Percentiles rank a stretch among this genome's conserved stretches.
These are phyloP conservation scores for Imbricaverruca yamaguchii DNA, from an alignment of 2,888 invertebrate genomes.

Conservation along the genomic window DNA sequence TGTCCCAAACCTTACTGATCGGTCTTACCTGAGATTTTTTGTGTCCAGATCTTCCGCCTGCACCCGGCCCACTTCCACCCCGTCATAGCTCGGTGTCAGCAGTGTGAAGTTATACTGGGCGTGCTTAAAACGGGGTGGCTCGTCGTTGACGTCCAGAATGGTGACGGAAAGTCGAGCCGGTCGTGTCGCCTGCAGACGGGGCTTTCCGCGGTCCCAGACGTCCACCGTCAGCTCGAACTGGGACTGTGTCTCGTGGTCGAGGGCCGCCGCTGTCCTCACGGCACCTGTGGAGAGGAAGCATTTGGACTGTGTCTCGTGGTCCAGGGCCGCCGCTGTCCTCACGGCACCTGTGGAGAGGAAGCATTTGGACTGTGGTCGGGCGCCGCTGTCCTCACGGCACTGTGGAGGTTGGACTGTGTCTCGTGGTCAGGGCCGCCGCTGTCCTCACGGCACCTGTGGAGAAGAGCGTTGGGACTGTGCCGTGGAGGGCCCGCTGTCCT, in stretches of 20 bases:
- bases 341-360: too few relatives aligned
- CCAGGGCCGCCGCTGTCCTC: too few relatives aligned
- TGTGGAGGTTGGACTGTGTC: too few relatives aligned
- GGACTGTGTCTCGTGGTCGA: slow-evolving; percentile 69
- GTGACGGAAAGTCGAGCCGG: slow-evolving; percentile 58
- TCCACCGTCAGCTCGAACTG: slow-evolving; percentile 73
- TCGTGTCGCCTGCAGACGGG: slow-evolving; percentile 67
- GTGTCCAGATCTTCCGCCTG: neutral
- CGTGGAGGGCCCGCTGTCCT: too few relatives aligned
- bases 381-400: too few relatives aligned
- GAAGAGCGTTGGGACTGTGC: too few relatives aligned
- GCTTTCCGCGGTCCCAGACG: slow-evolving; percentile 74
- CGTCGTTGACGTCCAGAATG: slow-evolving; percentile 56
- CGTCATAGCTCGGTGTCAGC: slow-evolving; percentile 64
- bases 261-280: slow-evolving; percentile 61
- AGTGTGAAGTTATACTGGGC: slow-evolving; percentile 65
- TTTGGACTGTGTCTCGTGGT: too few relatives aligned
- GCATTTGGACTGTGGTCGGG: too few relatives aligned
- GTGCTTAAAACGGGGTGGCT: slow-evolving; percentile 70
- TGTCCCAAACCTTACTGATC: neutral
- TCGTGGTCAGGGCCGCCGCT: too few relatives aligned
- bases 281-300: slow-evolving; percentile 51
- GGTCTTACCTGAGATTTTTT: neutral
- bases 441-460: too few relatives aligned
- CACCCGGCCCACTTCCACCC: neutral